Conservation (phyloP, 2,888 invertebrate species). For the Megaustenia siamemsis region DNA sequence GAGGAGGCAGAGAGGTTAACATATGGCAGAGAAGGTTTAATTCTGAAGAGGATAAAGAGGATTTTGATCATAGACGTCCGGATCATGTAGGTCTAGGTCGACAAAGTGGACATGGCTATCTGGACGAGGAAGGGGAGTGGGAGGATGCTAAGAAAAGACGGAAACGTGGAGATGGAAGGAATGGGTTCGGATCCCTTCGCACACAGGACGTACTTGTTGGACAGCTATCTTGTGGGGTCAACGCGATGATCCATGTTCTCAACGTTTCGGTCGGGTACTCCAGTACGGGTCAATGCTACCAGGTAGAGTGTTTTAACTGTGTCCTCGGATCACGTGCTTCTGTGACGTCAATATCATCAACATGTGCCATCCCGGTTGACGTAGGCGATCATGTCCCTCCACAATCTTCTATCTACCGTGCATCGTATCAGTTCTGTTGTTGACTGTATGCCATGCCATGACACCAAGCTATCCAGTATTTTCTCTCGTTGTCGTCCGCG, state of each 20-base stretch:
- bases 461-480: no score
- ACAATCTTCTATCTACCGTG: no score
- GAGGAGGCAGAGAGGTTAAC: background rate
- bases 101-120: background rate
- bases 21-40: background rate
- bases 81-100: background rate
- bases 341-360: no score
- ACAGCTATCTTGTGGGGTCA: conserved; percentile 41
- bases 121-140: conserved; percentile 47
- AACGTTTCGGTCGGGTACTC: conserved; percentile 54
- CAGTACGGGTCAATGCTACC: conserved; percentile 23
- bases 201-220: conserved; percentile 30
- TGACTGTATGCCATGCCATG: no score
- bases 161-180: conserved; percentile 4
- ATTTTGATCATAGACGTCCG: background rate
- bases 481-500: no score
- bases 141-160: conserved; percentile 37
- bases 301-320: no score
- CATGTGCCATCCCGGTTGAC: no score
- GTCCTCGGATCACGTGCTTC: no score
- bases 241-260: conserved; percentile 47
- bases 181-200: background rate
- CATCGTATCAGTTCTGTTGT: no score
- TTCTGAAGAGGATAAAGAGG: background rate
- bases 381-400: no score